Evolutionary conservation across 2,888 invertebrate species (phyloP), one percentile per base, ranked within the genome.

Genomic region (Apocheima hispidaria): DNA sequence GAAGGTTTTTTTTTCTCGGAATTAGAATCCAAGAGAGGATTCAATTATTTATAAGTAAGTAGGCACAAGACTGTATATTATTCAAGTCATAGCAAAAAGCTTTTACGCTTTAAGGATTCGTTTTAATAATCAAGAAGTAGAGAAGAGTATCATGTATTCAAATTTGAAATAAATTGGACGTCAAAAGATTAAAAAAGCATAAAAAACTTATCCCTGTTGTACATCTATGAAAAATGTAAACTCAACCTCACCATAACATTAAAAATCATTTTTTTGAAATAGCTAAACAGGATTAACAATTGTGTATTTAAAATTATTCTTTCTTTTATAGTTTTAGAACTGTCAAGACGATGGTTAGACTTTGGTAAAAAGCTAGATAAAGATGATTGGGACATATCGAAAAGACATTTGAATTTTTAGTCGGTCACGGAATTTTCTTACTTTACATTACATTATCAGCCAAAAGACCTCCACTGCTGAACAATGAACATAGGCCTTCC

Each of bases 371-470:
- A 36, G 35, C 16, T 14, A 36, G 36, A 36, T 40, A 0, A 40
- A 21, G 10, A 20, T 21, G 40, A 40, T 40, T 40, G 40, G 20
- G 21, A 40, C 20, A 20, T 28, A 48, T 48, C 28, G 28, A 48
- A 43, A 50, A 43, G 14, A 43, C 23, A 10, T 33, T 57, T 26
- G 16, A 44, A 44, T n/a, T n/a, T n/a, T n/a, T n/a, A n/a, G n/a
- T n/a, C n/a, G n/a, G n/a, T n/a, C n/a, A n/a, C n/a, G n/a, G n/a
- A n/a, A n/a, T n/a, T n/a, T n/a, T n/a, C n/a, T n/a, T n/a, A n/a
- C n/a, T n/a, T n/a, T n/a, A n/a, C n/a, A n/a, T n/a, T n/a, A n/a
- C n/a, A n/a, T n/a, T n/a, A n/a, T n/a, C n/a, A n/a, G n/a, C n/a
- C n/a, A n/a, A n/a, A n/a, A n/a, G n/a, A n/a, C n/a, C n/a, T n/a